phyloP scores from a whole-genome alignment of 2,888 invertebrate genomes.

The Tinea pellionella region DNA sequence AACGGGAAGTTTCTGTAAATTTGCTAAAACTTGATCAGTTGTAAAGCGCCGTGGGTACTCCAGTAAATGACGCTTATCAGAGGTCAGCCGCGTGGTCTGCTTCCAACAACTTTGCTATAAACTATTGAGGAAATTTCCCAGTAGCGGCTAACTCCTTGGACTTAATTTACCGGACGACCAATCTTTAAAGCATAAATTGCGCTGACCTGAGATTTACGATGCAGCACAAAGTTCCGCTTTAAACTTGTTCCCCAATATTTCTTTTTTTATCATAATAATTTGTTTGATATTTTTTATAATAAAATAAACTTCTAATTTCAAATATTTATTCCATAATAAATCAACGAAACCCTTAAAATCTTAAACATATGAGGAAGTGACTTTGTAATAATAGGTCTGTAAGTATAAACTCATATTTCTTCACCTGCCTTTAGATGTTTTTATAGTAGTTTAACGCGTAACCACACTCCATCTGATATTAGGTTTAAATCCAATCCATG shows the following conservation, averaged over 20 bases:
- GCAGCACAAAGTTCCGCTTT: not conserved
- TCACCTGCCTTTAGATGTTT: too few species aligned
- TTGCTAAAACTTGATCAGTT: conserved; percentile 25
- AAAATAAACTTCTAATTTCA: too few species aligned
- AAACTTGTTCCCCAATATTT: not conserved
- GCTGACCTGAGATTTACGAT: conserved; percentile 12
- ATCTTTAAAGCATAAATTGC: conserved; percentile 27
- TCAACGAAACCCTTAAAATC: too few species aligned
- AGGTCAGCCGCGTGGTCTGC: conserved; percentile 11
- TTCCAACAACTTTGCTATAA: conserved; percentile 21
- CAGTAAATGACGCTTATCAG: conserved; percentile 44
- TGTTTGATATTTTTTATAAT: not conserved
- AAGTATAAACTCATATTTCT: too few species aligned
- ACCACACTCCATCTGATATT: too few species aligned
- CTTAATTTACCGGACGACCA: conserved; percentile 41
- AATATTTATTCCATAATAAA: too few species aligned
- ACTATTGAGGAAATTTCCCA: conserved; percentile 38
- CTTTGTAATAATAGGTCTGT: too few species aligned
- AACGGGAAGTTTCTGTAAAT: conserved; percentile 33
- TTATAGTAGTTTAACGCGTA: too few species aligned
- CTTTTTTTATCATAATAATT: not conserved
- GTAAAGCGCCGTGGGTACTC: conserved; percentile 26
- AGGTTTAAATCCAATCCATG: too few species aligned
- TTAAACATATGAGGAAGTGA: too few species aligned
- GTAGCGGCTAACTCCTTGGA: conserved; percentile 29